Percentiles rank a stretch among this genome's conserved stretches.
Conservation (phyloP, 2,888 invertebrate genomes). For the Enchytraeus crypticus region DNA sequence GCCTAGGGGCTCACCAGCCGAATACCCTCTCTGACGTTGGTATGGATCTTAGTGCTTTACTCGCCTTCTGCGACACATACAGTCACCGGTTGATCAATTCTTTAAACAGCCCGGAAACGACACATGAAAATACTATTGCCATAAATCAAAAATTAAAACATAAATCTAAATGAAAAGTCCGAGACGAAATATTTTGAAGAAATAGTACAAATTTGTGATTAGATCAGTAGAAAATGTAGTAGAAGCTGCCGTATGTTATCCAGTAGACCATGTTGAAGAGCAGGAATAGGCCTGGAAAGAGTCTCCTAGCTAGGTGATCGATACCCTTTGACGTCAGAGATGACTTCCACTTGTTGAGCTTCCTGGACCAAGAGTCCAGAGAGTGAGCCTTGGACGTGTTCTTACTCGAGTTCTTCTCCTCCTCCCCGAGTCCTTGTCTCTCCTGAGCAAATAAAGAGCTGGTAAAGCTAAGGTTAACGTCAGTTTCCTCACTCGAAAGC, state of each 20-base stretch:
- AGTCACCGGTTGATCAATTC: too few relatives aligned
- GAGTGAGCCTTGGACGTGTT: slow-evolving; percentile 10
- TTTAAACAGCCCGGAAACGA: too few relatives aligned
- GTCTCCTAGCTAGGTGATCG: slow-evolving; percentile 2
- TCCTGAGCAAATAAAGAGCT: too few relatives aligned
- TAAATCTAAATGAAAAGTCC: not conserved
- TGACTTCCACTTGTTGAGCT: slow-evolving; percentile 21
- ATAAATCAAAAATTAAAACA: not conserved
- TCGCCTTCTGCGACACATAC: too few relatives aligned
- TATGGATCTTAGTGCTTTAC: too few relatives aligned
- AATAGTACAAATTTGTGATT: too few relatives aligned
- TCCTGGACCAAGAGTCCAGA: not conserved
- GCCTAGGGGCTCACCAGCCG: too few relatives aligned
- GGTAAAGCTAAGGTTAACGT: too few relatives aligned
- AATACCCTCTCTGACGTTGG: too few relatives aligned
- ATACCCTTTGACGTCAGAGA: slow-evolving; percentile 5
- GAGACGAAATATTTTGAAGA: not conserved
- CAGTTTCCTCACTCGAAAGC: too few relatives aligned
- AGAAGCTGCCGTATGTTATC: too few relatives aligned
- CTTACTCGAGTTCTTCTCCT: slow-evolving; percentile 6
- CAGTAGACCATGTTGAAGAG: slow-evolving; percentile 13
- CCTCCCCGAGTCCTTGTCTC: slow-evolving; percentile 27
- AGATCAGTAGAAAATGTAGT: too few relatives aligned
- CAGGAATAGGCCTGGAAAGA: slow-evolving; percentile 10
- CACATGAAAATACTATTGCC: not conserved